phyloP scores from a whole-genome alignment of 2,113 vertebrate species.

The Circaetus cinerascens region DNA sequence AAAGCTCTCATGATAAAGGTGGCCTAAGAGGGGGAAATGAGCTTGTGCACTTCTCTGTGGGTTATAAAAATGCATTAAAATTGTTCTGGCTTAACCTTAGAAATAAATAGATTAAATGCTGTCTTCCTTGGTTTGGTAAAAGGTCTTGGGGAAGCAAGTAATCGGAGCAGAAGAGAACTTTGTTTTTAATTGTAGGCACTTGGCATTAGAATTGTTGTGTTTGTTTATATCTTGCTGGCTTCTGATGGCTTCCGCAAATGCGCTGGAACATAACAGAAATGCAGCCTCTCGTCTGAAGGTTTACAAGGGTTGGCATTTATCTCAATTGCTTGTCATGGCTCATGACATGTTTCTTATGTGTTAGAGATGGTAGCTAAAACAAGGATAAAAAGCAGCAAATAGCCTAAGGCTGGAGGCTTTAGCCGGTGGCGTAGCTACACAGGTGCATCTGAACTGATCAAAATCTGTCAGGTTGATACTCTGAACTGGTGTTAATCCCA shows the following conservation, averaged over 20 bases:
- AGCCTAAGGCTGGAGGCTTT: conserved; percentile 14
- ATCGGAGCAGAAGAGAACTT: background rate
- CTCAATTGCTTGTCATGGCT: conserved; percentile 13
- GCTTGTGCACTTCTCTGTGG: background rate
- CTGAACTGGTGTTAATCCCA: background rate
- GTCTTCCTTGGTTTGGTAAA: background rate
- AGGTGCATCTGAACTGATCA: background rate
- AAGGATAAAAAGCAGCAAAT: conserved; percentile 26
- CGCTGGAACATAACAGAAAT: background rate
- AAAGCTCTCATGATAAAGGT: background rate
- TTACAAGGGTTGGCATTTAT: conserved; percentile 13
- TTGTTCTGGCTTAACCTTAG: background rate
- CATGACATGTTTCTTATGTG: background rate
- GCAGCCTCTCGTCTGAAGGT: background rate
- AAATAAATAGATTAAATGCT: conserved; percentile 7
- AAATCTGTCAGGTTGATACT: background rate
- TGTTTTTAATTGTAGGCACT: background rate
- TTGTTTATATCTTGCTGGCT: background rate
- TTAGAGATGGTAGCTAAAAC: background rate
- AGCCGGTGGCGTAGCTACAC: background rate
- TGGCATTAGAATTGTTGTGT: background rate
- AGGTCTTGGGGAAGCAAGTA: background rate
- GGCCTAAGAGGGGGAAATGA: background rate
- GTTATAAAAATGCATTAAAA: background rate
- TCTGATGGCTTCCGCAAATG: background rate